Base-by-base conservation (phyloP, 2,797 vertebrate species). In the Apogon talboti region DNA sequence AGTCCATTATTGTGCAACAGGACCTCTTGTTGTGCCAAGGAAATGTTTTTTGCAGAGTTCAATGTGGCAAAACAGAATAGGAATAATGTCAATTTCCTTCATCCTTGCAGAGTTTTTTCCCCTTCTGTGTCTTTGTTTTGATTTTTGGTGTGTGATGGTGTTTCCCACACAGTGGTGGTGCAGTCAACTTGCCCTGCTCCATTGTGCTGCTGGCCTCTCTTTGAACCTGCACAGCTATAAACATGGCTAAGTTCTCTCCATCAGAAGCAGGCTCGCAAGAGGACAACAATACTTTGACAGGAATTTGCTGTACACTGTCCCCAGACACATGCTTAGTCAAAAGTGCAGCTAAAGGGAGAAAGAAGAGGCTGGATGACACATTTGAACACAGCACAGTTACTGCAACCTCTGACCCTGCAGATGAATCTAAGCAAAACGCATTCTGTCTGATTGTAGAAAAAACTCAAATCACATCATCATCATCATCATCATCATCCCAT, bases 201-300 rank as follows among this genome's bases (percentile, higher is more conserved):
- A 87, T 92, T 93, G 91, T 92, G 81, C 85, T 87, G 78, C 80
- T 93, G 90, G 86, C 90, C 86, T 83, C 74, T 87, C 85, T 89
- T 84, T 94, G 92, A 94, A 93, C 90, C 85, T 91, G 87, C 73
- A 44, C 71, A 80, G 81, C 89, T 86, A 84, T 90, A 90, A 92
- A 92, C 89, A 93, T 74, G 73, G 74, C 76, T 90, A 89, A 89
- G 87, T 87, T 83, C 83, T 89, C 87, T 92, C 86, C 68, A 83
- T 91, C 88, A 92, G 88, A 62, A 78, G 76, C 76, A 67, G 84
- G 46, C 84, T 67, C 42, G 33, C 71, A 80, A 58, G 58, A 90
- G 85, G 87, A 93, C 88, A 92, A 93, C 88, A 92, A 92, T 90
- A 65, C 85, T 79, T 86, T 78, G 83, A 91, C 89, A 92, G 89